Conservation (phyloP, 2,797 vertebrate genomes). For the Chaetophractus vellerosus region DNA sequence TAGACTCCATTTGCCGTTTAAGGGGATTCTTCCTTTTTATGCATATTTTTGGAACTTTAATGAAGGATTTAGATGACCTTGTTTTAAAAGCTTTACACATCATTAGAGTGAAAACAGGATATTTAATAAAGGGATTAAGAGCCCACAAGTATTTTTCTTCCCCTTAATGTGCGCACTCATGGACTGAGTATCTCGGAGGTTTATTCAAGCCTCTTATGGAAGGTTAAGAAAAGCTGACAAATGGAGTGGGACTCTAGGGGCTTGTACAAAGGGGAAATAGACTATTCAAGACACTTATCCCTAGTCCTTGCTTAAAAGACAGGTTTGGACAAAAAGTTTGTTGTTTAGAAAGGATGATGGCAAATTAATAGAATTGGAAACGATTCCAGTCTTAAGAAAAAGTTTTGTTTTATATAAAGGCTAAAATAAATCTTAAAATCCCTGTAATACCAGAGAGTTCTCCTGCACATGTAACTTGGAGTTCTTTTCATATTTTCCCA, state of each 20-base stretch:
- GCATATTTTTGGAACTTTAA: background rate
- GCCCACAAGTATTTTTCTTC: constrained; percentile 15
- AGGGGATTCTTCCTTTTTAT: background rate
- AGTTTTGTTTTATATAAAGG: constrained; percentile 46
- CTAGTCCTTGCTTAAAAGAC: background rate
- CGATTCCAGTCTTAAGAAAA: background rate
- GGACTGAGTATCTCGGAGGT: background rate
- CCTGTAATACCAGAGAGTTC: background rate
- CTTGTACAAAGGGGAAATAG: background rate
- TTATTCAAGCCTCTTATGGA: background rate
- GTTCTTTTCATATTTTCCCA: background rate
- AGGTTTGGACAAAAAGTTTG: background rate
- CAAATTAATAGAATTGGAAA: background rate
- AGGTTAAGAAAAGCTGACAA: background rate
- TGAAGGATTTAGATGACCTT: background rate
- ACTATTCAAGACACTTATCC: background rate
- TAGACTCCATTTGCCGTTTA: background rate
- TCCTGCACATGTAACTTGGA: background rate
- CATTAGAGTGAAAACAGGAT: constrained; percentile 16
- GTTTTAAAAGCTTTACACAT: constrained; percentile 42
- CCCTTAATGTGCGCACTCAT: background rate
- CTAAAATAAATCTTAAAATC: constrained; percentile 35
- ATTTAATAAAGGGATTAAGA: constrained; percentile 23
- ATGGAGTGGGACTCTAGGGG: background rate
- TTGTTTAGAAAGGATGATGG: constrained; percentile 5